Percentiles rank a stretch among this genome's conserved stretches.
Conservation (phyloP, 2,888 invertebrate genomes). For the Helicoverpa assulta region DNA sequence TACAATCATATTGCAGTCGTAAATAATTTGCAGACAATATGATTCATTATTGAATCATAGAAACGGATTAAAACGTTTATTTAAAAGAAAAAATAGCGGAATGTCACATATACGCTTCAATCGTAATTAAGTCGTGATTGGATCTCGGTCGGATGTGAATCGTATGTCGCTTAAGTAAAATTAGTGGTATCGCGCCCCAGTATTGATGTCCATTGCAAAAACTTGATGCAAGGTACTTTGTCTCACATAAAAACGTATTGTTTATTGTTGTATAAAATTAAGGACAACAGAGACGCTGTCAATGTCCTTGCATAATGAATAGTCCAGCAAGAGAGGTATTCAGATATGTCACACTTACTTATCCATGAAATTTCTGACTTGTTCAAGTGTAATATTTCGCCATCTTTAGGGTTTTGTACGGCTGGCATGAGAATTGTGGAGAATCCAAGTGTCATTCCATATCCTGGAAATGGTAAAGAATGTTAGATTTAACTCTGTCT, state of each 20-base stretch:
- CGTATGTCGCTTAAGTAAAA: too few species aligned
- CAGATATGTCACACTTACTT: conserved; percentile 85
- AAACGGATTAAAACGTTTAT: too few species aligned
- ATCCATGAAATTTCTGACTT: conserved; percentile 94
- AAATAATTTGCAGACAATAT: too few species aligned
- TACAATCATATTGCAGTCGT: too few species aligned
- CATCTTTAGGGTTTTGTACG: conserved; percentile 89
- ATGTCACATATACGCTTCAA: too few species aligned
- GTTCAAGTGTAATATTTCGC: conserved; percentile 86
- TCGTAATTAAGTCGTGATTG: too few species aligned
- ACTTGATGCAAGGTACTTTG: too few species aligned
- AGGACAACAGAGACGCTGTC: neutral
- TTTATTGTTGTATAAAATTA: conserved; percentile 8
- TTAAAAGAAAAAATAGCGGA: too few species aligned
- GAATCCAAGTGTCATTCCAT: conserved; percentile 95
- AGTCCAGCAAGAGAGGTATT: neutral
- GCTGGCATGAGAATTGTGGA: conserved; percentile 95
- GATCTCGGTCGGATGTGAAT: too few species aligned
- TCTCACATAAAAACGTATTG: neutral
- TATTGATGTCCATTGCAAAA: too few species aligned
- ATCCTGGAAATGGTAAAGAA: conserved; percentile 83
- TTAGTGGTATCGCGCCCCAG: too few species aligned
- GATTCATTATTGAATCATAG: too few species aligned
- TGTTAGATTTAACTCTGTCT: neutral
- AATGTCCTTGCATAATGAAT: conserved; percentile 6